Evolutionary conservation across 1,140 invertebrate species (phyloP), one percentile per base, ranked within the genome.

Genomic region (Eupeodes corollae): DNA sequence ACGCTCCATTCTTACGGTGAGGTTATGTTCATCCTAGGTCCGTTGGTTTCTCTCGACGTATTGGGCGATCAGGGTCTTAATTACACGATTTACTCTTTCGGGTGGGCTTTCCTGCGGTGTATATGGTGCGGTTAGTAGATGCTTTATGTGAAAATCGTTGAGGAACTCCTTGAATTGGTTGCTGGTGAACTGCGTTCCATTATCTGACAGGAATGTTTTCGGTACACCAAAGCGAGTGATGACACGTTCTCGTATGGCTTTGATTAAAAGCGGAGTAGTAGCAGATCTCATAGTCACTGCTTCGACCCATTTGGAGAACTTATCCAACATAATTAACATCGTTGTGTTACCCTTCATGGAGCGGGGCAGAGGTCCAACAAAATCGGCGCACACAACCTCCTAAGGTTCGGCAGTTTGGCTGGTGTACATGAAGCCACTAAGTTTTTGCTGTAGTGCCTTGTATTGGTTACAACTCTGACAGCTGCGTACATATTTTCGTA

Each of bases 301-400:
- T n/a, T 46, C 44, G 13, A 14, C 19, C 44, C 35, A 46, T 26
- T 46, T 46, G n/a, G 44, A 37, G 26, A n/a, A n/a, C n/a, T n/a
- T n/a, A n/a, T n/a, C n/a, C n/a, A n/a, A n/a, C n/a, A n/a, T n/a
- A n/a, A n/a, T n/a, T n/a, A 46, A 38, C 11, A 46, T 18, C 16
- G 26, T 39, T 13, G 44, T 26, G 30, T 46, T 38, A 9, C 44
- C 44, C 10, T 46, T 18, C 21, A 30, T 38, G 2, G 44, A 38
- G 6, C 35, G 34, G 9, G 44, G 44, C n/a, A 46, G 26, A 5
- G 44, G 44, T 30, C 44, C 44, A n/a, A 46, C 44, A n/a, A 46
- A 11, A 34, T 51, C 5, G 49, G 44, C 13, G 42, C 43, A n/a
- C 39, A 14, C 30, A 6, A 31, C 21, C 2, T 21, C 43, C 43